Conservation (phyloP, 2,888 invertebrate species). For the Apocheima hispidaria region DNA sequence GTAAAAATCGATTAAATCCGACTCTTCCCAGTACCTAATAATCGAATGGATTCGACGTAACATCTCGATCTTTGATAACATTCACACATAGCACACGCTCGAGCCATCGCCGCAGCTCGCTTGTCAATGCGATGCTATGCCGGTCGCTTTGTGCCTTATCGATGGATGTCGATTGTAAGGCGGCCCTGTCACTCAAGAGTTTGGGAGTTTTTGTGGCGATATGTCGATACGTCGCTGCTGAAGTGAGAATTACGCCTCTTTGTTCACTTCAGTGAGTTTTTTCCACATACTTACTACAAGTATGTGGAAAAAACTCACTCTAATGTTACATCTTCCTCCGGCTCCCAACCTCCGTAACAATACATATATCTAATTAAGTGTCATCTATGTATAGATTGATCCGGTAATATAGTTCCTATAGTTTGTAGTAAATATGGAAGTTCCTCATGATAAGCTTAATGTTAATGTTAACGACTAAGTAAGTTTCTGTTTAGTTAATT, state of each 20-base stretch:
- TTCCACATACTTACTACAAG: too few relatives aligned
- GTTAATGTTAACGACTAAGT: too few relatives aligned
- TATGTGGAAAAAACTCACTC: too few relatives aligned
- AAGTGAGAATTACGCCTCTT: constrained; percentile 34
- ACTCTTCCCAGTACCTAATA: constrained; percentile 69
- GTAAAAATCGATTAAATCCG: constrained; percentile 48
- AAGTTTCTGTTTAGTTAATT: too few relatives aligned
- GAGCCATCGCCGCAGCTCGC: constrained; percentile 47
- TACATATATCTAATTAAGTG: too few relatives aligned
- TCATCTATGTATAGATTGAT: too few relatives aligned
- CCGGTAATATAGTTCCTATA: too few relatives aligned
- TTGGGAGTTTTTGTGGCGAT: constrained; percentile 77
- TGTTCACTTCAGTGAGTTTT: too few relatives aligned
- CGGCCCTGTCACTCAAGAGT: constrained; percentile 84
- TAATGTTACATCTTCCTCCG: too few relatives aligned
- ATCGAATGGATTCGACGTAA: constrained; percentile 73
- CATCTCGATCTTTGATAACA: constrained; percentile 83
- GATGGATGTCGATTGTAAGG: constrained; percentile 80
- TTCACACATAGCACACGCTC: constrained; percentile 86
- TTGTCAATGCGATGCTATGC: constrained; percentile 80
- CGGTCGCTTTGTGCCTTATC: constrained; percentile 81
- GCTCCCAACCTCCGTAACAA: too few relatives aligned
- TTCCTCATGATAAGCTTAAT: too few relatives aligned
- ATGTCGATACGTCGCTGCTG: constrained; percentile 66
- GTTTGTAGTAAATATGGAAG: too few relatives aligned